Percentiles rank a stretch among this genome's conserved stretches.
Conservation (phyloP, 1,140 invertebrate genomes). For the Halesus radiatus region DNA sequence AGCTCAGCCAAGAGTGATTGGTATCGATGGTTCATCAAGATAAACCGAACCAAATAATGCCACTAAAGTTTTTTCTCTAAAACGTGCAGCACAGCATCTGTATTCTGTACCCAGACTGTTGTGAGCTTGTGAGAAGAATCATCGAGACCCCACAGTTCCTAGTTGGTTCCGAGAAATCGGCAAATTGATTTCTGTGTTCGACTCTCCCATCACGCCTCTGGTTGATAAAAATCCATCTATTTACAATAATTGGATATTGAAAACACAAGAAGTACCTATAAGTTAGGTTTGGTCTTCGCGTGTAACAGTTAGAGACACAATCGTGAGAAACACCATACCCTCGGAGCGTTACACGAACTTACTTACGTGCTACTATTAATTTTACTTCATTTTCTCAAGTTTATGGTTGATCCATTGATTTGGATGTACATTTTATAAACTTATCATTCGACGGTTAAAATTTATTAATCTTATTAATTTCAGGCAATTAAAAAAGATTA, state of each 20-base stretch:
- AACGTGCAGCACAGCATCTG: slow-evolving; percentile 25
- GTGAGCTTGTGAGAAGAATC: no score
- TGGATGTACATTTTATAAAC: no score
- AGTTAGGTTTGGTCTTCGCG: not conserved
- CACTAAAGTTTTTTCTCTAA: slow-evolving; percentile 29
- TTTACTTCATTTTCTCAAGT: not conserved
- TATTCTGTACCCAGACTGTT: not conserved
- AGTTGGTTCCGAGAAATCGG: slow-evolving; percentile 49
- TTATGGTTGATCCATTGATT: no score
- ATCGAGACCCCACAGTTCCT: not conserved
- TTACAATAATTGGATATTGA: slow-evolving; percentile 55
- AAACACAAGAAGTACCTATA: slow-evolving; percentile 35
- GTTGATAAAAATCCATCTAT: slow-evolving; percentile 55
- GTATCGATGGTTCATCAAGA: slow-evolving; percentile 46
- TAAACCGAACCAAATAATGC: slow-evolving; percentile 29
- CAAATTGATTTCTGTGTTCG: slow-evolving; percentile 54
- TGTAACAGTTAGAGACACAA: not conserved
- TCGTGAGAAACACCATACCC: slow-evolving; percentile 14
- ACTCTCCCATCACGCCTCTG: slow-evolving; percentile 49
- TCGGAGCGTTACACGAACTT: not conserved
- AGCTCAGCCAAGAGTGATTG: slow-evolving; percentile 39
- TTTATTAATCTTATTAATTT: no score
- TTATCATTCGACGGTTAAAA: no score
- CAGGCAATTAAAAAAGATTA: no score
- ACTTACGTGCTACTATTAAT: not conserved